Evolutionary conservation across 2,888 invertebrate genomes (phyloP).

Genomic region (Odontomyia ornata): DNA sequence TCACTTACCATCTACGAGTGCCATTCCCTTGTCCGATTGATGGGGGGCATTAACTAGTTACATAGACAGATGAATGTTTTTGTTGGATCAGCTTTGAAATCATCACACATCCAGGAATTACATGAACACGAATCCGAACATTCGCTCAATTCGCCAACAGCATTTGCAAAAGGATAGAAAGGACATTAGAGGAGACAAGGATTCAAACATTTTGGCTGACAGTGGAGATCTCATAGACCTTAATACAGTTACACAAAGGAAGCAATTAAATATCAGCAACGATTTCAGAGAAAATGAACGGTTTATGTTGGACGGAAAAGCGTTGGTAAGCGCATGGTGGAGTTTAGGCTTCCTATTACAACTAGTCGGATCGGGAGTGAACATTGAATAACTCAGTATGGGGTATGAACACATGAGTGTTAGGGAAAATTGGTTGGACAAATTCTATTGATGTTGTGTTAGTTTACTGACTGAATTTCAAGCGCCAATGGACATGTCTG

Average conservation of each 20-base stretch:
- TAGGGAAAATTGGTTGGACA: no score
- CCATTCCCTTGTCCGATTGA: neutral
- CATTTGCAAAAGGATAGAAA: neutral
- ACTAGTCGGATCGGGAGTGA: no score
- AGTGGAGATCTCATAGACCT: neutral
- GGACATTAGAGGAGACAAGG: neutral
- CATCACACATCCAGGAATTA: neutral
- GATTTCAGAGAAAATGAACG: constrained; percentile 16
- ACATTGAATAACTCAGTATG: no score
- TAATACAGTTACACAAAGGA: constrained; percentile 30
- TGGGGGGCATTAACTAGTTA: neutral
- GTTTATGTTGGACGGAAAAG: no score
- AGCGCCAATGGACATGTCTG: no score
- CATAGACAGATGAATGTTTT: neutral
- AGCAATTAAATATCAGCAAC: constrained; percentile 35
- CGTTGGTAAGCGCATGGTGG: no score
- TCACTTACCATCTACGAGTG: neutral
- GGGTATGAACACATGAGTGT: no score
- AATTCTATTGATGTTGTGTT: no score
- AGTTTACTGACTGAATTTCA: no score
- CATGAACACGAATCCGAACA: no score
- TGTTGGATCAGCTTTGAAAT: neutral
- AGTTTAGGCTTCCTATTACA: no score
- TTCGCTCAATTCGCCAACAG: neutral
- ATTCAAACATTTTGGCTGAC: neutral